These are phyloP conservation scores for Macrotus californicus DNA, from an alignment of 2,113 vertebrate genomes.

Conservation along the genomic window DNA sequence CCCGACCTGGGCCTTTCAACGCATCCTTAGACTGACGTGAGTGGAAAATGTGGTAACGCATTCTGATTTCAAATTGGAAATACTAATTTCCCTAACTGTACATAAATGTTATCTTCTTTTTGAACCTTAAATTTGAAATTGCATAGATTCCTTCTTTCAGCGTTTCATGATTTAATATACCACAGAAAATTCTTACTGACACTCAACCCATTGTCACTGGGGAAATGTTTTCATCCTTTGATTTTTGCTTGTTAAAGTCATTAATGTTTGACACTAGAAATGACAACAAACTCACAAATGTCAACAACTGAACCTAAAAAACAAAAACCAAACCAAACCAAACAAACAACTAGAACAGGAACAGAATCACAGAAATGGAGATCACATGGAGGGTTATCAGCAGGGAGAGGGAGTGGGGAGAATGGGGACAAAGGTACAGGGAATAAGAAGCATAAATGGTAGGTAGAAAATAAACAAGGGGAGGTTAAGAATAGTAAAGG, in stretches of 20 bases:
- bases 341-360: too few species aligned
- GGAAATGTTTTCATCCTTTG: not conserved
- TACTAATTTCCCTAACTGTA: not conserved
- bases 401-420: too few species aligned
- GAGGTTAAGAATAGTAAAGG: too few species aligned
- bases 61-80: conserved; percentile 10
- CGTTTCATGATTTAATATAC: not conserved
- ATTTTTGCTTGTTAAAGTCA: not conserved
- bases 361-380: too few species aligned
- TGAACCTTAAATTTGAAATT: not conserved
- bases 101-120: not conserved
- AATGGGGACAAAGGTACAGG: too few species aligned
- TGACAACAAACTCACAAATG: too few species aligned
- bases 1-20: not conserved
- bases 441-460: too few species aligned
- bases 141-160: not conserved
- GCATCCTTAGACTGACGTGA: not conserved
- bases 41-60: not conserved
- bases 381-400: too few species aligned
- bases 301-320: too few species aligned
- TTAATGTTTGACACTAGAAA: not conserved
- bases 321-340: too few species aligned
- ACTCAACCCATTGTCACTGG: not conserved
- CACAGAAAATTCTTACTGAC: conserved; percentile 10
- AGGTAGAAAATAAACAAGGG: too few species aligned